These are phyloP conservation scores for Tigriopus californicus DNA, from an alignment of 2,888 invertebrate species.

Conservation along the genomic window DNA sequence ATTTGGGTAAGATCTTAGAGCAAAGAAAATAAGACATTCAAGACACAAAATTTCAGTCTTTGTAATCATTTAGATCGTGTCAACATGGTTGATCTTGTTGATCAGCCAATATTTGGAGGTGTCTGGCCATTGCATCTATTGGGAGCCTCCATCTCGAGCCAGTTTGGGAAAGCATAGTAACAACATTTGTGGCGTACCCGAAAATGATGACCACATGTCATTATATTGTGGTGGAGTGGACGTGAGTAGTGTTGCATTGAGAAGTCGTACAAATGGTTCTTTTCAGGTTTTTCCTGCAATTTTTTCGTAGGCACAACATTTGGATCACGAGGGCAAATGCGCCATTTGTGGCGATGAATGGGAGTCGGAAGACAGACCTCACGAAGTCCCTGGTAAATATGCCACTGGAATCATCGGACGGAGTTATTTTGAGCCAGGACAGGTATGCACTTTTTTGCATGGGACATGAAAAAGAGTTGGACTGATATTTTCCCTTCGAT, in stretches of 20 bases:
- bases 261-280: not conserved
- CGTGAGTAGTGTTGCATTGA: not conserved
- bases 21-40: too few species aligned
- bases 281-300: too few species aligned
- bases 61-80: not conserved
- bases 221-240: constrained; percentile 10
- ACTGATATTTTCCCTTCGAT: not conserved
- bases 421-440: constrained; percentile 8
- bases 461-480: not conserved
- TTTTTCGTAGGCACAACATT: not conserved
- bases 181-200: constrained; percentile 6
- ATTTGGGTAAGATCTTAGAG: too few species aligned
- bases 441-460: not conserved
- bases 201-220: constrained; percentile 10
- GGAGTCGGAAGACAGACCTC: not conserved
- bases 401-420: constrained; percentile 11
- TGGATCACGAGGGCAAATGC: not conserved
- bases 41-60: not conserved
- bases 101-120: not conserved
- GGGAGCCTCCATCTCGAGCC: constrained; percentile 10
- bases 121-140: not conserved
- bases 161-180: constrained; percentile 6
- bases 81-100: not conserved
- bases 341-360: constrained; percentile 12
- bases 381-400: not conserved